phyloP scores from a whole-genome alignment of 2,797 vertebrate species.

The Hydrocynus forskahlii region DNA sequence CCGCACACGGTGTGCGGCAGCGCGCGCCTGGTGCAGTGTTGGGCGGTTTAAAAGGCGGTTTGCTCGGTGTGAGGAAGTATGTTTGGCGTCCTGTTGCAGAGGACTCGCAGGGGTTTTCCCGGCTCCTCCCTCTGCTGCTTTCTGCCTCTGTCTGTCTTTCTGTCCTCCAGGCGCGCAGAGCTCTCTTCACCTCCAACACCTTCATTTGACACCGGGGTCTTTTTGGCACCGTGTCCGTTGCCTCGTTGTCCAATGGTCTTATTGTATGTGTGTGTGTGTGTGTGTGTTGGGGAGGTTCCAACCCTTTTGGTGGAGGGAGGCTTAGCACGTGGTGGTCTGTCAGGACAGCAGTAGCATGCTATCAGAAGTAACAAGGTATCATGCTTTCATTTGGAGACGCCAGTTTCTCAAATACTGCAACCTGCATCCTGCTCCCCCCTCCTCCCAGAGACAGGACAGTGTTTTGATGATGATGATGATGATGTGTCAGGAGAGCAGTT shows the following conservation, averaged over 20 bases:
- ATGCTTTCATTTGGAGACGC: too few species aligned
- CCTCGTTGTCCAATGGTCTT: neutral
- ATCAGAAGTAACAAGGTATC: neutral
- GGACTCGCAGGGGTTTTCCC: conserved; percentile 92
- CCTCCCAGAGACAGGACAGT: neutral
- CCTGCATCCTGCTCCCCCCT: too few species aligned
- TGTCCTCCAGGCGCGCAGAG: conserved; percentile 61
- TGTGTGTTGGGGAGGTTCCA: too few species aligned
- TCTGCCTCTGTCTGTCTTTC: conserved; percentile 40
- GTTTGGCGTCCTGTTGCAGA: conserved; percentile 79
- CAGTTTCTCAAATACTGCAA: neutral
- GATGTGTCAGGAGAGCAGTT: too few species aligned
- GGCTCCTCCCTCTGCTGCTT: conserved; percentile 84
- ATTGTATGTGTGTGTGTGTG: too few species aligned
- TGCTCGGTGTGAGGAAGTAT: conserved; percentile 65
- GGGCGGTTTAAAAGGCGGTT: conserved; percentile 38
- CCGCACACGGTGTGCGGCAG: too few species aligned
- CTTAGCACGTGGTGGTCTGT: conserved; percentile 26
- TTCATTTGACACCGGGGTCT: conserved; percentile 46
- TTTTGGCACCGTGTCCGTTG: neutral
- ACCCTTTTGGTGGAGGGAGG: neutral
- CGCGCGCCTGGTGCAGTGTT: neutral
- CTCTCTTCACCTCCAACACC: conserved; percentile 61
- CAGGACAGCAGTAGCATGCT: neutral
- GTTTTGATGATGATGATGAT: neutral